Conservation (phyloP, 2,888 invertebrate species). For the Drosophila sordidula region DNA sequence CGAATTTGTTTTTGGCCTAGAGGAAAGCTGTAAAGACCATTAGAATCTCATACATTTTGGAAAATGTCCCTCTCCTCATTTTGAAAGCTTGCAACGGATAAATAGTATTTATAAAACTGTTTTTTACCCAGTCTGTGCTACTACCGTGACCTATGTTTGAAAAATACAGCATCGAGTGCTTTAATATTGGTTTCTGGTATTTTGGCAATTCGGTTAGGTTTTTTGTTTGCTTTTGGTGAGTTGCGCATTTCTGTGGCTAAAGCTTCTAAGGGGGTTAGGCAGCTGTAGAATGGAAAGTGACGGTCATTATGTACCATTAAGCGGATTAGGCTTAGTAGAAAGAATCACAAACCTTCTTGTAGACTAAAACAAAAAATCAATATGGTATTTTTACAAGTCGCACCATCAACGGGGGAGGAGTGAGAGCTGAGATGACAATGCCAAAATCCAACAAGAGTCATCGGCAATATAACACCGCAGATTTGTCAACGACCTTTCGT, state of each 20-base stretch:
- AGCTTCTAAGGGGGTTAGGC: not conserved
- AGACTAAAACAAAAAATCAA: slow-evolving; percentile 24
- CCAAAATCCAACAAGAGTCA: slow-evolving; percentile 5
- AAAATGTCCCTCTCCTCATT: too few relatives aligned
- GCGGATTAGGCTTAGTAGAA: slow-evolving; percentile 28
- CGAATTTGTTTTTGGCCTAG: too few relatives aligned
- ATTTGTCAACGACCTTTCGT: slow-evolving; percentile 22
- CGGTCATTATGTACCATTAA: slow-evolving; percentile 13
- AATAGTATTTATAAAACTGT: too few relatives aligned
- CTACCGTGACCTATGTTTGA: too few relatives aligned
- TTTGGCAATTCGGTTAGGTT: not conserved
- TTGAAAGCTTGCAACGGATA: too few relatives aligned
- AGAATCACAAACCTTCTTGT: not conserved
- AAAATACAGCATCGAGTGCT: too few relatives aligned
- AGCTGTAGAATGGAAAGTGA: not conserved
- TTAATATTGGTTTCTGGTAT: not conserved
- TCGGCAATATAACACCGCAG: slow-evolving; percentile 32
- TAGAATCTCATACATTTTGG: too few relatives aligned
- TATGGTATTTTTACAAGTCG: slow-evolving; percentile 1
- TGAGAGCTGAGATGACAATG: slow-evolving; percentile 5
- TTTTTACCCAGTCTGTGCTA: too few relatives aligned
- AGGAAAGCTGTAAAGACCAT: too few relatives aligned
- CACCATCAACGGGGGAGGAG: not conserved
- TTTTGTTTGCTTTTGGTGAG: not conserved
- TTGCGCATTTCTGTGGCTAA: not conserved